These are phyloP conservation scores for Phocoena sinus DNA, from an alignment of 2,113 vertebrate genomes.

Conservation along the genomic window DNA sequence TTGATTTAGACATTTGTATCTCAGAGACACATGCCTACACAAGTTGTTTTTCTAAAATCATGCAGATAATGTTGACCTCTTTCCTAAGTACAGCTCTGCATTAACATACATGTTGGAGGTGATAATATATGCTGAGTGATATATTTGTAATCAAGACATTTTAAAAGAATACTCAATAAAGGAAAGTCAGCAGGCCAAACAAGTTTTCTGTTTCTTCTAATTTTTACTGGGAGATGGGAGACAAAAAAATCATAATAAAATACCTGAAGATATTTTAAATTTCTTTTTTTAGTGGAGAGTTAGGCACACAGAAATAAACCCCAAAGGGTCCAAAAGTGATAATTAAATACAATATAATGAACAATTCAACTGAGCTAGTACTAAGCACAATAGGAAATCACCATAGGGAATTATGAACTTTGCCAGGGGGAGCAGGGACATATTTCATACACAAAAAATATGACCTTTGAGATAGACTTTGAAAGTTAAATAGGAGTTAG, in stretches of 20 bases:
- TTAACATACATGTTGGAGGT: neutral
- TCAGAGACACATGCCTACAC: neutral
- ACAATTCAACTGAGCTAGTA: neutral
- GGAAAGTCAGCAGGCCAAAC: neutral
- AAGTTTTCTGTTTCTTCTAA: neutral
- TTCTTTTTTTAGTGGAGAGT: neutral
- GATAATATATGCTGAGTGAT: constrained; percentile 7
- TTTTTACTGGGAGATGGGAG: neutral
- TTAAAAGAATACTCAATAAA: constrained; percentile 34
- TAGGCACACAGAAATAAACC: neutral
- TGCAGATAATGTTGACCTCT: neutral
- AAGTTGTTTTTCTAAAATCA: neutral
- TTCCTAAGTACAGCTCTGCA: neutral
- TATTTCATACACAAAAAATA: neutral
- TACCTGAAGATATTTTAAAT: neutral
- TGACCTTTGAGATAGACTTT: neutral
- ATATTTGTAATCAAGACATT: constrained; percentile 39
- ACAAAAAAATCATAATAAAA: neutral
- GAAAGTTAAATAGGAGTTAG: neutral
- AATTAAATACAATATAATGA: neutral
- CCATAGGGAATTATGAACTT: neutral
- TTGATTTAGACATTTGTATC: constrained; percentile 20
- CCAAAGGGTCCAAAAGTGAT: neutral
- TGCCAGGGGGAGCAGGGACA: neutral
- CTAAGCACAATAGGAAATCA: neutral